These are phyloP conservation scores for Palloptera scutellata DNA, from an alignment of 2,888 invertebrate genomes.

Conservation along the genomic window DNA sequence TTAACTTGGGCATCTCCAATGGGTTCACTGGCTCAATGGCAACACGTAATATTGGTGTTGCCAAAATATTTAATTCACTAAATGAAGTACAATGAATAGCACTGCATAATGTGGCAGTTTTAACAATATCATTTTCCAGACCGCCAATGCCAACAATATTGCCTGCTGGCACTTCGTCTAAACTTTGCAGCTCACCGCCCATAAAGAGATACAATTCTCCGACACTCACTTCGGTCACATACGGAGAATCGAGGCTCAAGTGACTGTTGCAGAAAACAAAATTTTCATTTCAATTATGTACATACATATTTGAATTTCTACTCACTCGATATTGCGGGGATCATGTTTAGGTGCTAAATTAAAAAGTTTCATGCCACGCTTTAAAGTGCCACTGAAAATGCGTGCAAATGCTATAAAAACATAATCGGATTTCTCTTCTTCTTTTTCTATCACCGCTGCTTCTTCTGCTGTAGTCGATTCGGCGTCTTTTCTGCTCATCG, in stretches of 20 bases:
- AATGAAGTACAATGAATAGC: constrained; percentile 86
- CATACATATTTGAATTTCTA: not conserved
- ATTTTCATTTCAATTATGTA: not conserved
- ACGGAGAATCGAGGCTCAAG: constrained; percentile 55
- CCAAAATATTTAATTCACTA: constrained; percentile 78
- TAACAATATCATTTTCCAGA: constrained; percentile 82
- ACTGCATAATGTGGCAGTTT: constrained; percentile 88
- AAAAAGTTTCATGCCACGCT: constrained; percentile 78
- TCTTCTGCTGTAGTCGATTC: not conserved
- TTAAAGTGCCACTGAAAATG: constrained; percentile 87
- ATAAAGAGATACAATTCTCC: constrained; percentile 87
- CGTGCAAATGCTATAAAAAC: constrained; percentile 91
- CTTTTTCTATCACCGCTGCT: constrained; percentile 28
- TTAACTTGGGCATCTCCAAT: constrained; percentile 77
- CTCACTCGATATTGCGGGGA: constrained; percentile 68
- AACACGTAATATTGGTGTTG: constrained; percentile 90
- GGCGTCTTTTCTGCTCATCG: constrained; percentile 41
- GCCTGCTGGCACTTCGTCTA: constrained; percentile 86
- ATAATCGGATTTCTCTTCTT: constrained; percentile 62
- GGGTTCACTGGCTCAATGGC: constrained; percentile 89
- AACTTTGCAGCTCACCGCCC: constrained; percentile 86
- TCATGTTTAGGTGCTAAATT: constrained; percentile 90
- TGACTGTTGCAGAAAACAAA: constrained; percentile 29
- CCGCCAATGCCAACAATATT: constrained; percentile 91
- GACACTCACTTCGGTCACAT: constrained; percentile 65